Percentiles rank a stretch among this genome's conserved stretches.
These are phyloP conservation scores for Megatriorchis doriae DNA, from an alignment of 2,113 vertebrate species.

Conservation along the genomic window DNA sequence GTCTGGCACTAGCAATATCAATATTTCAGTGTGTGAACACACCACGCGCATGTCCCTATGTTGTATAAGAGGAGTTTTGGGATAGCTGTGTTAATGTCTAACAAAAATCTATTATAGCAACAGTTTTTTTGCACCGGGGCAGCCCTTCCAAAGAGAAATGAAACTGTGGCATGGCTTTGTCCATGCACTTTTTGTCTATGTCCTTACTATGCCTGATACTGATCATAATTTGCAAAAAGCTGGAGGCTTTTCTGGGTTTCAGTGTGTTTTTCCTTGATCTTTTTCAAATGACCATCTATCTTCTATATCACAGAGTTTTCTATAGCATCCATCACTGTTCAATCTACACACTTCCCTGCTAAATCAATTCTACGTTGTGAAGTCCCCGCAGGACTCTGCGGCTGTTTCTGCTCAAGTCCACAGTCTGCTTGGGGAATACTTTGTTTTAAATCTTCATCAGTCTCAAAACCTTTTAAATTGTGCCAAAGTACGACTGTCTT, in stretches of 20 bases:
- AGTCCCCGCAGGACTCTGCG: conserved; percentile 7
- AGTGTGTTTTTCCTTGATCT: conserved; percentile 29
- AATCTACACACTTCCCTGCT: conserved; percentile 30
- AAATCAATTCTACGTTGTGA: conserved; percentile 37
- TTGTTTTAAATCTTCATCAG: conserved; percentile 45
- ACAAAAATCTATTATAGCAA: not conserved
- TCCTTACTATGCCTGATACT: not conserved
- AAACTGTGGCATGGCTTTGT: not conserved
- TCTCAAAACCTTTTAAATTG: conserved; percentile 53
- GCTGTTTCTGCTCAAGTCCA: conserved; percentile 54
- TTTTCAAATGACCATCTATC: conserved; percentile 42
- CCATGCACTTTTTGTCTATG: not conserved
- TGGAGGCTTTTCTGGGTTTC: not conserved
- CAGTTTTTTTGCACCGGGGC: not conserved
- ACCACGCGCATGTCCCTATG: fast-evolving
- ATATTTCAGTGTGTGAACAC: not conserved
- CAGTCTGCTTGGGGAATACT: conserved; percentile 35
- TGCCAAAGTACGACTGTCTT: conserved; percentile 36
- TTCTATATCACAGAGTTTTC: conserved; percentile 16
- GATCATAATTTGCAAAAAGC: conserved; percentile 3
- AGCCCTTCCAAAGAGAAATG: not conserved
- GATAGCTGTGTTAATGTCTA: not conserved
- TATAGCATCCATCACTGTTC: conserved; percentile 47
- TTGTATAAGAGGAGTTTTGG: not conserved
- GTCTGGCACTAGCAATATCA: not conserved